Evolutionary conservation across 2,797 vertebrate species (phyloP).

Genomic region (Rousettus madagascariensis): DNA sequence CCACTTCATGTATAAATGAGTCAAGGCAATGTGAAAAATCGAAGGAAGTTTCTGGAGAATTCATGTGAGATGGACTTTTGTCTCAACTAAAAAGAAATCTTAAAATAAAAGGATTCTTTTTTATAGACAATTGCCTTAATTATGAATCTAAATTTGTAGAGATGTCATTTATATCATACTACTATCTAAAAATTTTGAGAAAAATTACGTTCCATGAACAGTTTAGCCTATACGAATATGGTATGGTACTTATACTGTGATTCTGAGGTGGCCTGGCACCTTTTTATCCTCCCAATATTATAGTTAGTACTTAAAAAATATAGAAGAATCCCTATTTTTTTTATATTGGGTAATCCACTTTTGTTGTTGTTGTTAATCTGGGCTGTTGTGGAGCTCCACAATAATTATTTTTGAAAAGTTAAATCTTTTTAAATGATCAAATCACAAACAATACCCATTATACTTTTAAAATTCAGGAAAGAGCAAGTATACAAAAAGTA

Average conservation of each 20-base stretch:
- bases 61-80: not conserved
- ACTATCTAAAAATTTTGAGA: not conserved
- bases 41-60: not conserved
- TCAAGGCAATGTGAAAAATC: not conserved
- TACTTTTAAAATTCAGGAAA: constrained; percentile 48
- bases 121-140: constrained; percentile 9
- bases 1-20: not conserved
- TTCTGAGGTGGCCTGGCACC: not conserved
- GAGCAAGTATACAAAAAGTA: constrained; percentile 26
- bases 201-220: not conserved
- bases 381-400: not conserved
- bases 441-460: not conserved
- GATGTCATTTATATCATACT: not conserved
- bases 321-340: constrained; percentile 20
- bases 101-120: not conserved
- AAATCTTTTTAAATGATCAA: not conserved
- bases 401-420: constrained; percentile 55
- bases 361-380: not conserved
- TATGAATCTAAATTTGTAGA: not conserved
- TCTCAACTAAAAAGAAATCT: not conserved
- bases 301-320: not conserved
- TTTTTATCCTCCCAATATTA: not conserved
- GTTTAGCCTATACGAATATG: not conserved
- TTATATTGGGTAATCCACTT: not conserved
- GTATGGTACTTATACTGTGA: not conserved